Evolutionary conservation across 1,140 invertebrate species (phyloP), one percentile per base, ranked within the genome.

Genomic region (Musca domestica): DNA sequence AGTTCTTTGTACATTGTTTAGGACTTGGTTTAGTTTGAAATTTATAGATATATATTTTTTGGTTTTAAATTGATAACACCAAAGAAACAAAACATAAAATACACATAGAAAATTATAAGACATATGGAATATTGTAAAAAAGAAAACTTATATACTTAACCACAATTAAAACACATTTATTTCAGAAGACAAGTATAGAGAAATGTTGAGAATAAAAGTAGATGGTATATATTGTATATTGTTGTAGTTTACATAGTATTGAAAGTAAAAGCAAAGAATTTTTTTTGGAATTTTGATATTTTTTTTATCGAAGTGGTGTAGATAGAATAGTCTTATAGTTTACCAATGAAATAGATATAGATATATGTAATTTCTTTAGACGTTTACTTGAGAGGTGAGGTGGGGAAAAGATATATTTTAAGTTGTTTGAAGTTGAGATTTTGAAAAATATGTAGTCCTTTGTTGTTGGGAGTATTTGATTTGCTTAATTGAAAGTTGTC

Each of bases 91-190:
- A 61, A 61, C 27, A 61, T 17, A 61, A 61, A 61, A 27, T 56
- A 56, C 23, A 27, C n/a, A 56, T 22, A 17, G 15, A 46, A 46
- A 46, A 2, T 12, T 46, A 12, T 46, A 46, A 12, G 10, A 12
- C 41, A n/a, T n/a, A n/a, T 5, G 10, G 10, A 41, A 41, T 9
- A 41, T 41, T 41, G 10, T 10, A 5, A 41, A 41, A 41, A 54
- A 61, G 14, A 61, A 70, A 73, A 67, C 70, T 25, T 20, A 27
- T 14, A 47, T 49, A 9, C 19, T 25, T 15, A 6, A 22, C 25
- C 64, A 48, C 48, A 49, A 54, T 73, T 70, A 66, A 49, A 30
- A 66, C 25, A 66, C 47, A 75, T 67, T 76, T 67, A 74, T 70
- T 70, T 66, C 74, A 67, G 68, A 69, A 70, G 52, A 70, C 63